These are phyloP conservation scores for Rotaria macrura DNA, from an alignment of 2,888 invertebrate species.

Conservation along the genomic window DNA sequence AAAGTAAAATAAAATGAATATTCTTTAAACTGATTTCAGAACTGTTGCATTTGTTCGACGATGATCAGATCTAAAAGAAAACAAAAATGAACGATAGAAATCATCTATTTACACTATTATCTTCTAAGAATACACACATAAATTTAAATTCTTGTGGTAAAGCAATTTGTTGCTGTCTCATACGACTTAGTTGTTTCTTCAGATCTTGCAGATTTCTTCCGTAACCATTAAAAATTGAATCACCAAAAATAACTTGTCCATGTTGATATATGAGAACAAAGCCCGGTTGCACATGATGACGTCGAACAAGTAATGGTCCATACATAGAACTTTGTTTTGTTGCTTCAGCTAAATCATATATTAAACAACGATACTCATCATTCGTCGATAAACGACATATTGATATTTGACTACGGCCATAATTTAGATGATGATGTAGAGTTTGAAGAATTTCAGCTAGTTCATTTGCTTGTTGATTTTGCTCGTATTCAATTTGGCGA, in stretches of 20 bases:
- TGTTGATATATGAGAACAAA: conserved; percentile 16
- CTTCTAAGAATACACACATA: not conserved
- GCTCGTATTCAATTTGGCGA: not conserved
- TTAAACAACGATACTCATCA: conserved; percentile 1
- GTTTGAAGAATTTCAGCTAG: not conserved
- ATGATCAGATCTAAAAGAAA: not conserved
- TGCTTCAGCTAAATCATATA: not conserved
- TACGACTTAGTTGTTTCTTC: not conserved
- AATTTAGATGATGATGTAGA: not conserved
- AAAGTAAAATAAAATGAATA: not conserved
- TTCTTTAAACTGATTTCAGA: not conserved
- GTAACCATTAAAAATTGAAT: conserved; percentile 16
- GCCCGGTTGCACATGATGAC: not conserved
- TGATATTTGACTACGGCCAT: not conserved
- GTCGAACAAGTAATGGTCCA: not conserved
- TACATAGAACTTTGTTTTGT: not conserved
- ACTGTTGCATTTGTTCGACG: not conserved
- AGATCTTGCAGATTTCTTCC: not conserved
- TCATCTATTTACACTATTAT: not conserved
- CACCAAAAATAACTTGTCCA: conserved; percentile 9
- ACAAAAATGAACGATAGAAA: not conserved
- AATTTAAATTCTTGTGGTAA: conserved; percentile 4
- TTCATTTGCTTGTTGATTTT: not conserved
- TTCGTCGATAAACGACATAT: not conserved
- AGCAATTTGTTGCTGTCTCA: conserved; percentile 1